Conservation (phyloP, 2,888 invertebrate species). For the Cheiracanthium punctorium region DNA sequence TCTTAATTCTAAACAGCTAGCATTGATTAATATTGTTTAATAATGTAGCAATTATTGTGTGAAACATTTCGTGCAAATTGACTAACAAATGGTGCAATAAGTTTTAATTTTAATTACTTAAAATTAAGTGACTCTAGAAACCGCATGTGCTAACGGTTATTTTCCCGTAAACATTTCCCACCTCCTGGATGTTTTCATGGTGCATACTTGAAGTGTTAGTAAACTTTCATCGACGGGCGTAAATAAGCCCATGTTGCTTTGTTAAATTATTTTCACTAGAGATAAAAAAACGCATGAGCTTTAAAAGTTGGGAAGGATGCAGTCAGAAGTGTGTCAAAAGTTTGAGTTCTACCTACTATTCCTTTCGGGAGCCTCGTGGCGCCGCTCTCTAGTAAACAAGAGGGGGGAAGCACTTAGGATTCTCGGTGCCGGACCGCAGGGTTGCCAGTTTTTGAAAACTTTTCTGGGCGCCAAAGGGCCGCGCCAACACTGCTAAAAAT, state of each 20-base stretch:
- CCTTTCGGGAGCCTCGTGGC: slow-evolving; percentile 60
- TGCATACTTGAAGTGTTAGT: no score
- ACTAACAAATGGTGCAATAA: no score
- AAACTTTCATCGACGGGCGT: neutral
- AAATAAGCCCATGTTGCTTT: no score
- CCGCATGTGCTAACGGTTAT: no score
- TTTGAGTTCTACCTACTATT: slow-evolving; percentile 55
- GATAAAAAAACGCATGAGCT: slow-evolving; percentile 43
- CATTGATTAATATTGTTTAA: no score
- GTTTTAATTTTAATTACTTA: no score
- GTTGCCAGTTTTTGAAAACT: slow-evolving; percentile 54
- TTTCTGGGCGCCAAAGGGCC: slow-evolving; percentile 42
- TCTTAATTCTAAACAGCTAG: no score
- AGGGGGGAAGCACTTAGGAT: slow-evolving; percentile 45
- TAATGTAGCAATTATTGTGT: no score
- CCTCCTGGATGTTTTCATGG: neutral
- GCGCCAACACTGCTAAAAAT: slow-evolving; percentile 46
- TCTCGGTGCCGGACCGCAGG: slow-evolving; percentile 67
- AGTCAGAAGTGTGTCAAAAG: slow-evolving; percentile 64
- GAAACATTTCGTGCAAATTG: no score
- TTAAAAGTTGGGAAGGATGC: slow-evolving; percentile 25
- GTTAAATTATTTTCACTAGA: neutral
- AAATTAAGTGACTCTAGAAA: no score
- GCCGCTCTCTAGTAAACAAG: slow-evolving; percentile 68
- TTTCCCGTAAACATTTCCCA: no score